These are phyloP conservation scores for Thumatha senex DNA, from an alignment of 2,888 invertebrate species.

Conservation along the genomic window DNA sequence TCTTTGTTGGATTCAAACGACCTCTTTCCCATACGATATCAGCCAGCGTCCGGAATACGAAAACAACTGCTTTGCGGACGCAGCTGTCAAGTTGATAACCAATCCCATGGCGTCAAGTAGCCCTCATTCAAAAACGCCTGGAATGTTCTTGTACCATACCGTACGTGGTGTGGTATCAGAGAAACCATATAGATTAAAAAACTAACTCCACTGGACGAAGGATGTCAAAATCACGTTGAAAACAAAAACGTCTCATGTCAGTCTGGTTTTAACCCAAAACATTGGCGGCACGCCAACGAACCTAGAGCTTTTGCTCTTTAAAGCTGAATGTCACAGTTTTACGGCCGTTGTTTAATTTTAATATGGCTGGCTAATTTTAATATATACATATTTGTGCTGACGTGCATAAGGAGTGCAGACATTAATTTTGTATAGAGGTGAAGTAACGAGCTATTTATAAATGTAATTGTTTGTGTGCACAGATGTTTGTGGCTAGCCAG, in stretches of 20 bases:
- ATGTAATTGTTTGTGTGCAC: not conserved
- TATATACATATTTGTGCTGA: constrained; percentile 15
- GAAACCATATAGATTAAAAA: too few species aligned
- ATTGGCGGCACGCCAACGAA: constrained; percentile 27
- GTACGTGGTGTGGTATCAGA: too few species aligned
- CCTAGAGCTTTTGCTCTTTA: constrained; percentile 14
- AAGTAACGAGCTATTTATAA: not conserved
- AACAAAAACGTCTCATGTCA: constrained; percentile 23
- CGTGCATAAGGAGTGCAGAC: constrained; percentile 9
- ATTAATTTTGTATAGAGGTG: constrained; percentile 1
- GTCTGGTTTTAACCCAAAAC: constrained; percentile 32
- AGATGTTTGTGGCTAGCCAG: not conserved
- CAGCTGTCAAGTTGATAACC: too few species aligned
- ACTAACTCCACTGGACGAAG: too few species aligned
- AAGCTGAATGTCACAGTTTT: constrained; percentile 29
- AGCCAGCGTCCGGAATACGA: too few species aligned
- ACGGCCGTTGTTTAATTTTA: constrained; percentile 21
- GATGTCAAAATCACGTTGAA: constrained; percentile 2
- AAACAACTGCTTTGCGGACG: too few species aligned
- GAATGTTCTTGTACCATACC: too few species aligned
- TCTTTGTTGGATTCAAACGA: too few species aligned
- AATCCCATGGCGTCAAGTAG: too few species aligned
- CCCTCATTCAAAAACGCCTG: too few species aligned
- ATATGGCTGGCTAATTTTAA: constrained; percentile 6
- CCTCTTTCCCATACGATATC: too few species aligned